Conservation (phyloP, 2,113 vertebrate genomes). For the Mixornis gularis region DNA sequence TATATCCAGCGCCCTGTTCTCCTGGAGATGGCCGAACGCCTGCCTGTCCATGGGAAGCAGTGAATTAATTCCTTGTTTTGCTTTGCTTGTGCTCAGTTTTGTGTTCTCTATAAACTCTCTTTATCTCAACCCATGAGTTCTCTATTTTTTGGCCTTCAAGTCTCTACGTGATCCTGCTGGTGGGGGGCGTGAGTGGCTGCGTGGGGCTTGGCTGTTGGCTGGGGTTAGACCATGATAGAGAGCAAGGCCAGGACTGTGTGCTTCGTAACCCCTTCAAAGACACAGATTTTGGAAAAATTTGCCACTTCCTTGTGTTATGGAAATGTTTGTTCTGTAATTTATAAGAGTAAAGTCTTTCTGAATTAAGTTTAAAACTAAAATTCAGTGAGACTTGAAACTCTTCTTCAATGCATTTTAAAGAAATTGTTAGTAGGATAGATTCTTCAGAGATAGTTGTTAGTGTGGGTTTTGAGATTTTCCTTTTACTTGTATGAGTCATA, state of each 20-base stretch:
- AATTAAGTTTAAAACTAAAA: not conserved
- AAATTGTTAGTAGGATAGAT: not conserved
- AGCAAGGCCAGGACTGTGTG: not conserved
- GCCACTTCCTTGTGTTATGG: not conserved
- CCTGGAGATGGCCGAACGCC: not conserved
- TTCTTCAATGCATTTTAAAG: not conserved
- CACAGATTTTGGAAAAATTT: not conserved
- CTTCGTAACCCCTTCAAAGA: not conserved
- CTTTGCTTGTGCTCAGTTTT: not conserved
- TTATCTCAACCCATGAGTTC: not conserved
- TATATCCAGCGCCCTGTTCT: not conserved
- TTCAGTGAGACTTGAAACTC: not conserved
- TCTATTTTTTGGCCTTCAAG: not conserved
- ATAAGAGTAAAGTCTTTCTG: not conserved
- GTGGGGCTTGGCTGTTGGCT: not conserved
- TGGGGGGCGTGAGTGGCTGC: not conserved
- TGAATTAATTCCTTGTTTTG: not conserved
- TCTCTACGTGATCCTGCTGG: rapidly evolving
- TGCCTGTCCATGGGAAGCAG: not conserved
- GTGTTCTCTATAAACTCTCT: not conserved
- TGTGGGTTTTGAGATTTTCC: not conserved
- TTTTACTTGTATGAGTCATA: not conserved
- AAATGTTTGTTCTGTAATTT: not conserved
- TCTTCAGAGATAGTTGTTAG: not conserved
- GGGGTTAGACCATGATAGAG: not conserved